Conservation (phyloP, 2,888 invertebrate genomes). For the Limnephilus auricula region DNA sequence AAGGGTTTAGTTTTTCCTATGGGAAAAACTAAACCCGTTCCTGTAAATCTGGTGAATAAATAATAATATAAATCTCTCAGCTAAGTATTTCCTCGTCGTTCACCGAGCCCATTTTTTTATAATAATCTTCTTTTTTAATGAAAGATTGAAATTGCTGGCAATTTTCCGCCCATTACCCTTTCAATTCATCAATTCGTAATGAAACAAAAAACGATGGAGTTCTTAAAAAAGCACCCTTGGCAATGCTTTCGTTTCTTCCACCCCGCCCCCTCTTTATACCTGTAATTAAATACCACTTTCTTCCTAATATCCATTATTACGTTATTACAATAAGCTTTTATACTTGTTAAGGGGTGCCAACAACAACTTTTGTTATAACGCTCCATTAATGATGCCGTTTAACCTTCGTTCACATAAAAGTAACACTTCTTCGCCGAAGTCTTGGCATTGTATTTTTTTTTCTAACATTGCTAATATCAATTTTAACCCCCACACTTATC, state of each 20-base stretch:
- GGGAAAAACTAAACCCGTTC: too few relatives aligned
- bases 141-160: not conserved
- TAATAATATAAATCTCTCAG: too few relatives aligned
- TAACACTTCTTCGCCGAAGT: too few relatives aligned
- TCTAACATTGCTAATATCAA: not conserved
- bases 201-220: conserved; percentile 20
- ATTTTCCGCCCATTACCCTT: conserved; percentile 40
- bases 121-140: conserved; percentile 11
- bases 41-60: too few relatives aligned
- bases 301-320: conserved; percentile 52
- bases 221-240: conserved; percentile 18
- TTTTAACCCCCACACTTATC: not conserved
- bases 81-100: not conserved
- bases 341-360: conserved; percentile 18
- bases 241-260: not conserved
- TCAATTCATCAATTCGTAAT: conserved; percentile 41
- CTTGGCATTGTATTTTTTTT: not conserved
- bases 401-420: not conserved
- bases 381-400: conserved; percentile 3
- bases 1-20: too few relatives aligned
- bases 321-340: conserved; percentile 60
- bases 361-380: not conserved
- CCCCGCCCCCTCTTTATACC: conserved; percentile 42
- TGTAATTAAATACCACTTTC: conserved; percentile 58
- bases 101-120: not conserved